Conservation (phyloP, 2,797 vertebrate genomes). For the Spinibarbus caldwelli region DNA sequence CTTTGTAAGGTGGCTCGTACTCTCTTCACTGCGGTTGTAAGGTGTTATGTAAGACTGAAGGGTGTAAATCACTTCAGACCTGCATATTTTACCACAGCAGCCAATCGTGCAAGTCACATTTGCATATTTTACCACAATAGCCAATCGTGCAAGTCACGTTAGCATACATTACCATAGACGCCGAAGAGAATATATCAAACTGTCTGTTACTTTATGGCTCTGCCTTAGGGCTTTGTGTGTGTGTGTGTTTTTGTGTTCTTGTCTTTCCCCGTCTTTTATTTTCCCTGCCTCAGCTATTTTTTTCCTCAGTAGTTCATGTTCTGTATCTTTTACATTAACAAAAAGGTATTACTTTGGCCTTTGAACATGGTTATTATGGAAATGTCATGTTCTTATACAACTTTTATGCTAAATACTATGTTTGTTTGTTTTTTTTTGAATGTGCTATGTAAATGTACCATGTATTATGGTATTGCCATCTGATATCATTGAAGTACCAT, state of each 20-base stretch:
- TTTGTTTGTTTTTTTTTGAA: not conserved
- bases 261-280: not conserved
- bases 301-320: not conserved
- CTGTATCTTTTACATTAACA: constrained; percentile 22
- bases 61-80: constrained; percentile 10
- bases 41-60: constrained; percentile 18
- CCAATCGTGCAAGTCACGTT: not conserved
- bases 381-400: not conserved
- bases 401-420: not conserved
- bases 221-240: constrained; percentile 54
- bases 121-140: not conserved
- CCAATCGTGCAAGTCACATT: not conserved
- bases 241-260: constrained; percentile 34
- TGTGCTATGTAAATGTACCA: not conserved
- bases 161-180: constrained; percentile 3
- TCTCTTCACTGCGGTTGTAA: not conserved
- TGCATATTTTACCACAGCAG: not conserved
- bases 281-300: not conserved
- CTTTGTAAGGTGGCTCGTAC: constrained; percentile 2
- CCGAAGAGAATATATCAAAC: not conserved
- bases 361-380: not conserved
- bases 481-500: not conserved
- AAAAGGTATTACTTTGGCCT: not conserved
- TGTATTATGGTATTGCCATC: not conserved
- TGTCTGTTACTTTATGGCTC: constrained; percentile 28